Base-by-base conservation (phyloP, 92 coral and sea anemone genomes). In the Montipora capitata region DNA sequence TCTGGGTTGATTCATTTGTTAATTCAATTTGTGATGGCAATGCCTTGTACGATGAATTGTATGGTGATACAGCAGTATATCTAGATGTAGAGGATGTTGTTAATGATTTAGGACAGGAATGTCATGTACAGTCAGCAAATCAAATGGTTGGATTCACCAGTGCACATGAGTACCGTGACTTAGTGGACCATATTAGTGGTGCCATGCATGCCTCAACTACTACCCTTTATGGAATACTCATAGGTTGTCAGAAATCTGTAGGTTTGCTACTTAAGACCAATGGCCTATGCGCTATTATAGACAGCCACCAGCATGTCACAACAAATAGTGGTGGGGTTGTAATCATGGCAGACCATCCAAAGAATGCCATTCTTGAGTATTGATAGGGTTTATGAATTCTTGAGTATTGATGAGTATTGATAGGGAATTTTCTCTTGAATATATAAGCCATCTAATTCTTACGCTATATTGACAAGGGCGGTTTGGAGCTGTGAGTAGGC, bases 21-120 rank as follows among this genome's bases (percentile, higher is more conserved):
- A 85, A 85, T 85, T n/a, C n/a, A n/a, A n/a, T n/a, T n/a, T n/a
- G n/a, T n/a, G n/a, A n/a, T n/a, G n/a, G 90, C 45, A 85, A 85
- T 77, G 56, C 67, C 38, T 38, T 71, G 15, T 85, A 85, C 64
- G 90, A 85, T 85, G 74, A 85, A 16, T 56, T 77, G 64, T 85
- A 7, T 77, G n/a, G n/a, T n/a, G n/a, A n/a, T n/a, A n/a, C n/a
- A n/a, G n/a, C n/a, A n/a, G n/a, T n/a, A n/a, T n/a, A 40, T n/a
- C 73, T 86, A 64, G 84, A 86, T 86, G 90, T 86, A n/a, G 84
- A 76, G 8, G 90, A 86, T 86, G 79, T 85, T 85, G 84, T 86
- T 10, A 86, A 40, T 40, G 62, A 61, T 16, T 35, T 66, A 65
- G 90, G 90, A 7, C 13, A 86, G 54, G 84, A 58, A 65, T 76